These are phyloP conservation scores for Netelia inedita DNA, from an alignment of 2,888 invertebrate species.

Conservation along the genomic window DNA sequence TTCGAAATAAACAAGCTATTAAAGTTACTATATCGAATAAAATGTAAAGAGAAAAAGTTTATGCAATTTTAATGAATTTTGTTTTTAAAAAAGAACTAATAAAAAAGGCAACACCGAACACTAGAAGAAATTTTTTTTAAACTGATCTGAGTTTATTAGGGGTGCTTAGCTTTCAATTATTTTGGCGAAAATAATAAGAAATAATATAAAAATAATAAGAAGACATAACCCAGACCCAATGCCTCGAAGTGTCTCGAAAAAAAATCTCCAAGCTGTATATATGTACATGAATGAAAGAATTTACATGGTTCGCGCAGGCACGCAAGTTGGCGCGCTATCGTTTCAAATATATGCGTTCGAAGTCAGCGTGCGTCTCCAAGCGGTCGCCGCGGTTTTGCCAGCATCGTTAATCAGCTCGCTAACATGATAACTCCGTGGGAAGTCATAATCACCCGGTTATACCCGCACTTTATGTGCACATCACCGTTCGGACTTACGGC, in stretches of 20 bases:
- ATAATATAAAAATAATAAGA: not conserved
- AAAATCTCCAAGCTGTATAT: conserved; percentile 52
- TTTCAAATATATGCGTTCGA: conserved; percentile 34
- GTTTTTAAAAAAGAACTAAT: too few relatives aligned
- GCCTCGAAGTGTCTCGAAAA: conserved; percentile 6
- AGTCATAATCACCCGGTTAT: conserved; percentile 61
- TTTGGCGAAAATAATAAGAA: not conserved
- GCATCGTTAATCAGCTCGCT: conserved; percentile 57
- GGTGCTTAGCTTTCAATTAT: not conserved
- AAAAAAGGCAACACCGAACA: too few relatives aligned
- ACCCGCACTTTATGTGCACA: conserved; percentile 48
- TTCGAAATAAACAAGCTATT: too few relatives aligned
- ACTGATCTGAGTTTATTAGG: too few relatives aligned
- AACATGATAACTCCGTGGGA: conserved; percentile 67
- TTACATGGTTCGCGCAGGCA: conserved; percentile 38
- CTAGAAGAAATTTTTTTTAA: too few relatives aligned
- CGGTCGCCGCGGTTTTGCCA: conserved; percentile 47
- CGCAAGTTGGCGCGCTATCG: conserved; percentile 55
- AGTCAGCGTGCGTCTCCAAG: conserved; percentile 36
- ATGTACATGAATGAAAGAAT: conserved; percentile 50
- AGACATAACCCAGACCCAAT: not conserved
- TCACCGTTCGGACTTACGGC: conserved; percentile 29
- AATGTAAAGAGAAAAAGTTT: too few relatives aligned
- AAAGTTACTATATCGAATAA: too few relatives aligned
- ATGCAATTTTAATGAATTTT: too few relatives aligned